phyloP scores from a whole-genome alignment of 2,113 vertebrate genomes.

The Elachura formosa region DNA sequence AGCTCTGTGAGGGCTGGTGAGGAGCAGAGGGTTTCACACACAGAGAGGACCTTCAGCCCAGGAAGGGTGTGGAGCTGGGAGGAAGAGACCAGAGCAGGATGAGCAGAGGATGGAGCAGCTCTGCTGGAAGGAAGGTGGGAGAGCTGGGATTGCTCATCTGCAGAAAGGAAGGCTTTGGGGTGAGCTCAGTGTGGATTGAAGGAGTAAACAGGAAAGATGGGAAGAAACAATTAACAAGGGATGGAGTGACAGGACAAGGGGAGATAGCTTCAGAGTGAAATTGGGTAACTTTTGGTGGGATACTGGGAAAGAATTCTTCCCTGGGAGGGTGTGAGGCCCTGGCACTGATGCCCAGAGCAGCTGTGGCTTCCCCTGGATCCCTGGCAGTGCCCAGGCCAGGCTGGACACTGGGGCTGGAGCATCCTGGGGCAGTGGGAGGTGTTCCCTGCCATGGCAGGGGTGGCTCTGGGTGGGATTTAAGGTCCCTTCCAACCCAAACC shows the following conservation, averaged over 20 bases:
- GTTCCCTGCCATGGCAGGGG: not conserved
- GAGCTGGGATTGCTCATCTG: not conserved
- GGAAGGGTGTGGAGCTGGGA: not conserved
- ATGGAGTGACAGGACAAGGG: not conserved
- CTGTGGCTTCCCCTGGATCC: not conserved
- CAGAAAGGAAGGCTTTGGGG: no score
- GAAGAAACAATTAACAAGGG: rapidly evolving
- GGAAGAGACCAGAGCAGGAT: not conserved
- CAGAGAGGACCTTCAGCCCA: not conserved
- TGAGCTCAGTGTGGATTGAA: rapidly evolving
- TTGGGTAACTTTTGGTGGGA: no score
- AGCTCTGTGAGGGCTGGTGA: not conserved
- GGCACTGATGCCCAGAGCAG: not conserved
- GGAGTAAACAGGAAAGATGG: not conserved
- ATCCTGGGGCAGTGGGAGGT: not conserved
- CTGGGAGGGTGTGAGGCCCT: not conserved
- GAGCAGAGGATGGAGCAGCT: not conserved
- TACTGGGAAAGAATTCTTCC: not conserved
- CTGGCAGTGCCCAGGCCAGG: not conserved
- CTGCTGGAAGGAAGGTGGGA: not conserved
- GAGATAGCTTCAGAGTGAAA: not conserved
- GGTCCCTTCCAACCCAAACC: not conserved
- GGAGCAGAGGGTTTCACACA: not conserved
- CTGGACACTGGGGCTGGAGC: not conserved
- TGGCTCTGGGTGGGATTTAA: rapidly evolving